Base-by-base conservation (phyloP, 2,888 invertebrate species). In the Rhimphoctona megacephalus region DNA sequence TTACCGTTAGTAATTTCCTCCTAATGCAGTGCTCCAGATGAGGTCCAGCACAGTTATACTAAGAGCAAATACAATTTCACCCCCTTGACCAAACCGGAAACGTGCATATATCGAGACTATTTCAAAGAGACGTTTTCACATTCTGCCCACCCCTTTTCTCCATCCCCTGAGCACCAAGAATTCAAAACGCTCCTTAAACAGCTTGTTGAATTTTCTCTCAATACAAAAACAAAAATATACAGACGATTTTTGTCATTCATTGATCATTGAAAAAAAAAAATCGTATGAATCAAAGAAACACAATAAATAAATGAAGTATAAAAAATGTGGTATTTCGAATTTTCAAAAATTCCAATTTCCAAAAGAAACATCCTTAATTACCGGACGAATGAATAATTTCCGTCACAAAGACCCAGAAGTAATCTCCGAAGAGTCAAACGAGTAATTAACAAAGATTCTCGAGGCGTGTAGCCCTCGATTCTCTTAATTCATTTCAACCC, bases 1-100 rank as follows among this genome's bases (percentile, higher is more conserved):
- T 92, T 90, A 89, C 81, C 90, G 83, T 81, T 81, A 88, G 90
- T 90, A 91, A 92, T 92, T 92, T 91, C 91, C 91, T 88, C 80
- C 89, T 92, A 92, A 92, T 92, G 91, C 89, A 90, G 78, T 74
- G 84, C 81, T 66, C 22, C 25, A 52, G 49, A 73, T 22, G 69
- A 52, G 67, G 76, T 81, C 70, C 46, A 81, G 69, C 83, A 14
- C 30, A 52, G 6, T 49, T 19, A 52, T 64, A 73, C 72, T 25
- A 43, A 66, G 43, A 46, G n/a, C 66, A 46, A 82, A 76, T 66
- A 52, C 81, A 36, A 43, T 81, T 78, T 49, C 46, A 49, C 39
- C 57, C 49, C 57, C 17, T 39, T 52, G 76, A 61, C 30, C 85
- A 61, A 74, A 85, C 83, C 89, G 89, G 90, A 90, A 90, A 86